phyloP scores from a whole-genome alignment of 2,113 vertebrate genomes.

The Bagarius yarrelli region DNA sequence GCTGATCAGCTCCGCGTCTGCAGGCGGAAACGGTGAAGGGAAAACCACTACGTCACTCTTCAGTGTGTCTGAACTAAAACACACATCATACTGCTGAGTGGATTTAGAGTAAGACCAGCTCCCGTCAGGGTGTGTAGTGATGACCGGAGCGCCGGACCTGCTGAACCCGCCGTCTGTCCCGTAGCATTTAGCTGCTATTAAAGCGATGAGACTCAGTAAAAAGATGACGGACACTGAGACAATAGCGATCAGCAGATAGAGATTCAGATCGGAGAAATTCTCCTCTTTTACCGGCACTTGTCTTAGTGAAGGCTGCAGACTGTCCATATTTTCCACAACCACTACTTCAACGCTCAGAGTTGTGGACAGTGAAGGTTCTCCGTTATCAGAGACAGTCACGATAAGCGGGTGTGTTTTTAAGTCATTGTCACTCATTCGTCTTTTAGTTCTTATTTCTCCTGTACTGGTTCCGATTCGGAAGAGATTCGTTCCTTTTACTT shows the following conservation, averaged over 20 bases:
- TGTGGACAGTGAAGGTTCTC: slow-evolving; percentile 68
- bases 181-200: slow-evolving; percentile 32
- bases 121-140: no score
- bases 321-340: slow-evolving; percentile 60
- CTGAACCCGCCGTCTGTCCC: not conserved
- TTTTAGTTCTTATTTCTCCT: slow-evolving; percentile 59
- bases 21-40: slow-evolving; percentile 14
- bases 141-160: no score
- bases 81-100: slow-evolving; percentile 24
- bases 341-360: slow-evolving; percentile 69
- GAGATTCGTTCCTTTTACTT: slow-evolving; percentile 52
- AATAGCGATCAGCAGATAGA: slow-evolving; percentile 72
- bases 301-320: slow-evolving; percentile 69
- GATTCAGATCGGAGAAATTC: slow-evolving; percentile 63
- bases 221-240: slow-evolving; percentile 72
- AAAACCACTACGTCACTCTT: slow-evolving; percentile 27
- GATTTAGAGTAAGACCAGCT: slow-evolving; percentile 27
- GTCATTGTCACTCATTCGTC: slow-evolving; percentile 70
- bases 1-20: slow-evolving; percentile 26
- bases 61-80: slow-evolving; percentile 29
- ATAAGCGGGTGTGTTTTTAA: slow-evolving; percentile 71
- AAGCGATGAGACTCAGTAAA: slow-evolving; percentile 52
- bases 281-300: slow-evolving; percentile 58
- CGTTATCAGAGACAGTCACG: slow-evolving; percentile 70
- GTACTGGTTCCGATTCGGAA: slow-evolving; percentile 56